Evolutionary conservation across 2,888 invertebrate species (phyloP), one percentile per base, ranked within the genome.

Genomic region (Leptopilina drosophilae): DNA sequence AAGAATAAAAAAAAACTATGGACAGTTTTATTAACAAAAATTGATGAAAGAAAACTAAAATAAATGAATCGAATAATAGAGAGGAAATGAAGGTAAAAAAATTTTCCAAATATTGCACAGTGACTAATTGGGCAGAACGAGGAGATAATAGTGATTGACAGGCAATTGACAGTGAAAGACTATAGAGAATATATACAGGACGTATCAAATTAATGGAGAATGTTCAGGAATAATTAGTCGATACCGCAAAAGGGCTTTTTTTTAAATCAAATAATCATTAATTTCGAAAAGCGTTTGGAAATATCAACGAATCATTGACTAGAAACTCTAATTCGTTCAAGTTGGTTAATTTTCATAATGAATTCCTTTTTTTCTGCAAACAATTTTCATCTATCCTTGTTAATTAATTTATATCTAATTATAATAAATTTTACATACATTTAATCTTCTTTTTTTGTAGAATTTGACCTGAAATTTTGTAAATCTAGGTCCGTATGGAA

Each of bases 141-240:
- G 33, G 14, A 26, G 56, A 66, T 65, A 20, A 62, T 40, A 62
- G 46, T 64, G 42, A 76, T 33, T 40, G 76, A 15, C 65, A 56
- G 75, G 9, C 26, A 75, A 42, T 11, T 49, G 59, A 59, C 49
- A 62, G 40, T 69, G 7, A 20, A 33, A 26, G 26, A 12, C 46
- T 14, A 46, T 56, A 77, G 42, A 53, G 15, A 11, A 15, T n/a
- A 33, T 33, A 33, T 33, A 26, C 49, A 49, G 77, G 66, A 75
- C 33, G 42, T 49, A 66, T 20, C 64, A 78, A 80, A 82, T 82
- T 80, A 84, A 84, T 84, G 77, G 82, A 75, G 80, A 77, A 82
- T 75, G 80, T 78, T 75, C 62, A 77, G 82, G 49, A 49, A 87
- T 88, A 88, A 88, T 88, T 86, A 87, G 88, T 83, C 85, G 86